Conservation (phyloP, 2,888 invertebrate genomes). For the Cephonodes hylas region DNA sequence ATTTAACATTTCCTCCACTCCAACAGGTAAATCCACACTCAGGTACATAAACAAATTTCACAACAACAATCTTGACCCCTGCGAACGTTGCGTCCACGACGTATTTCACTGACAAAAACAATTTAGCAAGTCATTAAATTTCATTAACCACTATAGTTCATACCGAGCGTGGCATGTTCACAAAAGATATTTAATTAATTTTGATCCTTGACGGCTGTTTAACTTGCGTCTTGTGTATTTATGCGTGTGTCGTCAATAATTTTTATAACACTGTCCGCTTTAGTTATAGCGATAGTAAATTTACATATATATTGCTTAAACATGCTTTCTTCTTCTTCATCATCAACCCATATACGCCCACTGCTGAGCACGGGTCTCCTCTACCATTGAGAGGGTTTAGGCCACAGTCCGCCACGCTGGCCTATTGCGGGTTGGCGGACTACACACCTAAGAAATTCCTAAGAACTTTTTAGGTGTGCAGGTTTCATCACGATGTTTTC, state of each 20-base stretch:
- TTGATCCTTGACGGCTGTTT: neutral
- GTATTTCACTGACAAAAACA: neutral
- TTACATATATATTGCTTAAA: too few relatives aligned
- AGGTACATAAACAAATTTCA: neutral
- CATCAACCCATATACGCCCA: too few relatives aligned
- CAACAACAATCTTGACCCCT: neutral
- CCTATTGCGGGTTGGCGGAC: too few relatives aligned
- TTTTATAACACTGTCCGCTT: neutral
- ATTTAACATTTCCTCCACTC: neutral
- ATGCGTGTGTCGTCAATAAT: neutral
- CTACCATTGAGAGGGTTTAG: too few relatives aligned
- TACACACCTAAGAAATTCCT: too few relatives aligned
- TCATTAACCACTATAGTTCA: neutral
- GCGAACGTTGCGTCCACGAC: neutral
- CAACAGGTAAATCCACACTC: neutral
- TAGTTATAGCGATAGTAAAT: too few relatives aligned
- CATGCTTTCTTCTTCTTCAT: too few relatives aligned
- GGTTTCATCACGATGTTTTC: too few relatives aligned
- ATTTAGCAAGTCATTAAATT: constrained; percentile 4
- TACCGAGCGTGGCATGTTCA: neutral
- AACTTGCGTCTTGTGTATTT: neutral
- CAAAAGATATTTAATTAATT: neutral
- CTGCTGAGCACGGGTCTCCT: too few relatives aligned
- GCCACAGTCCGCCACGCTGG: too few relatives aligned
- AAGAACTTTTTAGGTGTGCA: too few relatives aligned